phyloP scores from a whole-genome alignment of 1,140 invertebrate species.

The Leptopilina boulardi region DNA sequence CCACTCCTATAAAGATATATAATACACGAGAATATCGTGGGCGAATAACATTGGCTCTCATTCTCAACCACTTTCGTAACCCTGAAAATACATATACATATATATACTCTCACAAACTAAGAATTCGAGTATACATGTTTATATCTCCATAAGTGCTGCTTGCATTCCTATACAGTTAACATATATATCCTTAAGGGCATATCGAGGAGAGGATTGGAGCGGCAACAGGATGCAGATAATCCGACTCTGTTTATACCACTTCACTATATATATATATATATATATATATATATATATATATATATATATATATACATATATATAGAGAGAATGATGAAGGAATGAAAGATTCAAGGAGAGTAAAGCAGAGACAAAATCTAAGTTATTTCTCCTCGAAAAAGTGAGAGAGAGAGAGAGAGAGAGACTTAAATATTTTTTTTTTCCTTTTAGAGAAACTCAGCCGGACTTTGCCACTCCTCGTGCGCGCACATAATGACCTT shows the following conservation, averaged over 20 bases:
- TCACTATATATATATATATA: neutral
- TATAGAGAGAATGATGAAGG: neutral
- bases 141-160: conserved; percentile 31
- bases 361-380: neutral
- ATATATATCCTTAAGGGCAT: conserved; percentile 32
- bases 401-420: neutral
- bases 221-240: conserved; percentile 24
- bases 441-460: neutral
- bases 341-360: neutral
- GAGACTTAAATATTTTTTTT: neutral
- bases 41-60: conserved; percentile 23
- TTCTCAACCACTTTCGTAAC: conserved; percentile 6
- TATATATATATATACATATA: neutral
- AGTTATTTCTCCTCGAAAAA: conserved; percentile 10
- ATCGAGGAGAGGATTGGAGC: neutral
- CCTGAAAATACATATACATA: neutral
- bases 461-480: conserved; percentile 30
- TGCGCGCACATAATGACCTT: conserved; percentile 28
- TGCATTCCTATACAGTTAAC: conserved; percentile 8
- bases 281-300: neutral
- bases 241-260: conserved; percentile 12
- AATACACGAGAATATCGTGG: conserved; percentile 17
- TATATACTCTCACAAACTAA: neutral
- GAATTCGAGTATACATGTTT: conserved; percentile 9
- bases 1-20: conserved; percentile 31